Percentiles rank a stretch among this genome's conserved stretches.
phyloP scores from a whole-genome alignment of 2,797 vertebrate genomes.

The Argya squamiceps region DNA sequence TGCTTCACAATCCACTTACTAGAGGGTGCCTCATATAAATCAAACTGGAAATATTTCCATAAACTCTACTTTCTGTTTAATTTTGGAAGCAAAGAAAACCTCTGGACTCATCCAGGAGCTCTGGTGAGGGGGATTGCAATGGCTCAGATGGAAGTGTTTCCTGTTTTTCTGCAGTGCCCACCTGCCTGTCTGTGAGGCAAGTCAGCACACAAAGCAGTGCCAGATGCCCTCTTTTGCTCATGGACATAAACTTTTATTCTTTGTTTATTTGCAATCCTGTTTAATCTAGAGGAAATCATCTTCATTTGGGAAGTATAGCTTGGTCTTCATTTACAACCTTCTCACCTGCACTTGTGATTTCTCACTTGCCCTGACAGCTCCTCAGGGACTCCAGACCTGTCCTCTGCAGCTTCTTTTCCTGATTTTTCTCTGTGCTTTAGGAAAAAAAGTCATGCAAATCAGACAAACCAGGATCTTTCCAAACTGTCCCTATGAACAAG shows the following conservation, averaged over 20 bases:
- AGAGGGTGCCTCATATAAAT: background rate
- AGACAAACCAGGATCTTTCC: background rate
- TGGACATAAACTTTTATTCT: background rate
- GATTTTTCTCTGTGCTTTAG: background rate
- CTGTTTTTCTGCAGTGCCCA: background rate
- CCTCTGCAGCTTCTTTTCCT: background rate
- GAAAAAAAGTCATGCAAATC: background rate
- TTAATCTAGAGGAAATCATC: background rate
- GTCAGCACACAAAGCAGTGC: background rate
- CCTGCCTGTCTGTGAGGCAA: background rate
- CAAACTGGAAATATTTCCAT: background rate
- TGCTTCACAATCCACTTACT: background rate
- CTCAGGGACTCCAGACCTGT: conserved; percentile 5
- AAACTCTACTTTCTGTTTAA: background rate
- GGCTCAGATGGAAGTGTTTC: background rate
- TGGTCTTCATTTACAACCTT: background rate
- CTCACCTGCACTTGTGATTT: background rate
- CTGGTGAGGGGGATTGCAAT: background rate
- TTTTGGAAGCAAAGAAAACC: background rate
- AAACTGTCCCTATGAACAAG: background rate
- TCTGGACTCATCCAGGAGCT: background rate
- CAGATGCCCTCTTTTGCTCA: background rate
- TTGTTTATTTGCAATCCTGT: background rate
- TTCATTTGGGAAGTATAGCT: background rate
- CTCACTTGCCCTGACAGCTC: background rate